Evolutionary conservation across 1,140 invertebrate genomes (phyloP).

Genomic region (Idris sp.): DNA sequence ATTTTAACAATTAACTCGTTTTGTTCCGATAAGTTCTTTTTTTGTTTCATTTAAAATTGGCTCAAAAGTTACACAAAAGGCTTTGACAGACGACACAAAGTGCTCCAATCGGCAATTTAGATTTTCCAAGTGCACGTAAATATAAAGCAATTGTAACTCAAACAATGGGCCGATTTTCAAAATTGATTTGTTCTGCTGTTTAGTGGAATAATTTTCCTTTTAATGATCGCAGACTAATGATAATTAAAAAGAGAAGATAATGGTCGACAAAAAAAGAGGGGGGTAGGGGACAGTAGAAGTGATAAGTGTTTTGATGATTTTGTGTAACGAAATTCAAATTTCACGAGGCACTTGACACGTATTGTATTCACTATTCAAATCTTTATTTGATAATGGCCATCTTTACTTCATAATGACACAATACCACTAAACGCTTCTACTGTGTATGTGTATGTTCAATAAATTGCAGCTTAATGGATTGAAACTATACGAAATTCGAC

Average conservation of each 20-base stretch:
- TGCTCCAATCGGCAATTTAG: conserved; percentile 23
- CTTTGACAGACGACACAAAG: conserved; percentile 20
- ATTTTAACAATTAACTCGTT: conserved; percentile 7
- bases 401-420: conserved; percentile 25
- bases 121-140: conserved; percentile 31
- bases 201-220: conserved; percentile 3
- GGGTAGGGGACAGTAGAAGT: no score
- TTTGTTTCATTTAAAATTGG: conserved; percentile 11
- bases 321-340: conserved; percentile 26
- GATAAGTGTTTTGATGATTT: conserved; percentile 14
- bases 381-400: conserved; percentile 28
- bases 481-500: conserved; percentile 6
- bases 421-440: conserved; percentile 5
- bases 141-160: conserved; percentile 29
- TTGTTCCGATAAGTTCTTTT: conserved; percentile 17
- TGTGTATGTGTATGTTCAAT: conserved; percentile 16
- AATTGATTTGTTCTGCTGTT: conserved; percentile 9
- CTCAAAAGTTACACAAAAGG: conserved; percentile 13
- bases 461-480: background rate
- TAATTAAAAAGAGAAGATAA: conserved; percentile 10
- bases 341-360: conserved; percentile 35
- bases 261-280: no score
- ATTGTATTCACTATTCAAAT: conserved; percentile 21
- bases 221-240: conserved; percentile 1
- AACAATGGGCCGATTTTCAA: conserved; percentile 28